Conservation (phyloP, 2,888 invertebrate species). For the Drosophila affinis region DNA sequence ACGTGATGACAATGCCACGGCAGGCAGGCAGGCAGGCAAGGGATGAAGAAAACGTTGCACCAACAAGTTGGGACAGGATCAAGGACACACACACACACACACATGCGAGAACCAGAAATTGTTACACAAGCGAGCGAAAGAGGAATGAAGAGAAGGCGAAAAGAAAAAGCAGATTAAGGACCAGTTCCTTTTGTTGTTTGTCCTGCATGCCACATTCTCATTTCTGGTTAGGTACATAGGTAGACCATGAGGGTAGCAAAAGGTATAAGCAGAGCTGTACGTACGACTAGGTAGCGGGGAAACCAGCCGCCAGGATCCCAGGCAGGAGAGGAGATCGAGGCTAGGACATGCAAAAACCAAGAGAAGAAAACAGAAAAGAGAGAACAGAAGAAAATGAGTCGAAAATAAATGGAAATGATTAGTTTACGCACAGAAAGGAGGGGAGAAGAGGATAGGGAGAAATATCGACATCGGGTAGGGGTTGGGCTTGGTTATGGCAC, state of each 20-base stretch:
- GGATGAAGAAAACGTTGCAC: conserved; percentile 56
- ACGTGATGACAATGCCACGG: conserved; percentile 42
- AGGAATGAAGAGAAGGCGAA: conserved; percentile 31
- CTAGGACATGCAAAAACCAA: conserved; percentile 38
- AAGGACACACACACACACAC: conserved; percentile 55
- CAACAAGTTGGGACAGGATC: conserved; percentile 76
- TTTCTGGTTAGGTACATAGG: conserved; percentile 11
- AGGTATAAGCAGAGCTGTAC: too few species aligned
- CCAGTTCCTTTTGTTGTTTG: conserved; percentile 73
- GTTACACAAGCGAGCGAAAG: conserved; percentile 56
- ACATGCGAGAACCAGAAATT: conserved; percentile 53
- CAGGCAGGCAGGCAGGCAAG: conserved; percentile 35
- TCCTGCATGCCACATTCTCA: neutral
- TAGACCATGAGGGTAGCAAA: neutral
- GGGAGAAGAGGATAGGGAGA: neutral
- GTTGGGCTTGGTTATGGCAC: neutral
- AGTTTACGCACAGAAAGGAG: neutral
- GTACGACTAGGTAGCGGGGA: too few species aligned
- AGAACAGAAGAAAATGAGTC: conserved; percentile 53
- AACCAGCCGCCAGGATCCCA: neutral
- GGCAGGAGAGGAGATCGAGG: conserved; percentile 40
- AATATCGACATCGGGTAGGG: neutral
- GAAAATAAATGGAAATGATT: conserved; percentile 32
- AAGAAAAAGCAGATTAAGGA: conserved; percentile 71
- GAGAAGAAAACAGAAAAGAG: conserved; percentile 14